These are phyloP conservation scores for Steinernema khuongi DNA, from an alignment of 1,140 invertebrate species.

Conservation along the genomic window DNA sequence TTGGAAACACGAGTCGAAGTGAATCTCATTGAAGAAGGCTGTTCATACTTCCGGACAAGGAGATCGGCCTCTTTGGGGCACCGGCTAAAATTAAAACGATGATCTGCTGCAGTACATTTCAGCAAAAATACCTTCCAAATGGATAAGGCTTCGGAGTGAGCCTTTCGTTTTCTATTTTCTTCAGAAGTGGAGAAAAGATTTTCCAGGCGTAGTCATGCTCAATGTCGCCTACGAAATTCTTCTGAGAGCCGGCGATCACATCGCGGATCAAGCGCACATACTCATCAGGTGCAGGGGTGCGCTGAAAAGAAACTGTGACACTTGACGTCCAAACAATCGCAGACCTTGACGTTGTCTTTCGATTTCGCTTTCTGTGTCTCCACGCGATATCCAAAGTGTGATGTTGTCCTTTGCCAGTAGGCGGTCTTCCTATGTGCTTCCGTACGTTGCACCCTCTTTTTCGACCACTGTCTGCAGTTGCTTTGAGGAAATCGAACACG, in stretches of 20 bases:
- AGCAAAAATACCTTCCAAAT: slow-evolving; percentile 65
- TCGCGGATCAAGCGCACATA: slow-evolving; percentile 93
- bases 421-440: slow-evolving; percentile 95
- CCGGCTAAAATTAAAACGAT: slow-evolving; percentile 64
- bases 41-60: slow-evolving; percentile 70
- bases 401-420: slow-evolving; percentile 94
- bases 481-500: slow-evolving; percentile 92
- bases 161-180: slow-evolving; percentile 76
- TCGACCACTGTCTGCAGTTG: slow-evolving; percentile 87
- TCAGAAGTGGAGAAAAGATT: slow-evolving; percentile 90
- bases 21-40: too few species aligned
- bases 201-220: slow-evolving; percentile 91
- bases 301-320: slow-evolving; percentile 61
- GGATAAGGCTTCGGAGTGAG: slow-evolving; percentile 75
- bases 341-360: slow-evolving; percentile 78
- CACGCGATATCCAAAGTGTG: slow-evolving; percentile 90
- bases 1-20: slow-evolving; percentile 91
- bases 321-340: background rate
- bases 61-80: slow-evolving; percentile 83
- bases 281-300: slow-evolving; percentile 83
- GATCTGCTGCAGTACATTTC: background rate
- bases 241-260: slow-evolving; percentile 93
- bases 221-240: slow-evolving; percentile 92
- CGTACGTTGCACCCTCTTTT: slow-evolving; percentile 78
- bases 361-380: slow-evolving; percentile 96